Percentiles rank a stretch among this genome's conserved stretches.
Evolutionary conservation across 2,113 vertebrate species (phyloP).

Genomic region (Turdus rufiventris): DNA sequence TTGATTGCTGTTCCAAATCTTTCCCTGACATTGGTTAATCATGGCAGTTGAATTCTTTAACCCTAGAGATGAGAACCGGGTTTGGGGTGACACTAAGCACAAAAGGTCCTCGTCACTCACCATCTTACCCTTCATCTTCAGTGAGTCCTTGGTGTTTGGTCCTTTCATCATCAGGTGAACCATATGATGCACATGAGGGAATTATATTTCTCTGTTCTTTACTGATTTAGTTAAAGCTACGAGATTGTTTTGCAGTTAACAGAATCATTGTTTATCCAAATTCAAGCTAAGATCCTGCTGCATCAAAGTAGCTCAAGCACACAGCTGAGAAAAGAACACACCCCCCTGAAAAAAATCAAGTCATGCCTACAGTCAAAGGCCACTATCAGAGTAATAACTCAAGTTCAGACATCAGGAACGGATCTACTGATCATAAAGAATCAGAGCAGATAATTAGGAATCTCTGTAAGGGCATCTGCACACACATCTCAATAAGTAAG

Average conservation of each 20-base stretch:
- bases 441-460: background rate
- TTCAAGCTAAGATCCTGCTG: background rate
- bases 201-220: background rate
- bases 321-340: background rate
- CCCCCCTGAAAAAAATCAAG: rapidly evolving
- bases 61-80: background rate
- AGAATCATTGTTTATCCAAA: background rate
- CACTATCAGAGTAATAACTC: background rate
- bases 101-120: background rate
- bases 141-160: background rate
- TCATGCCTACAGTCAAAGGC: background rate
- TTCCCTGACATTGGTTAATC: background rate
- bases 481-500: background rate
- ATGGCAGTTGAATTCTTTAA: background rate
- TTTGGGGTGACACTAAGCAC: background rate
- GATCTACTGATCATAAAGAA: background rate
- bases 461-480: background rate
- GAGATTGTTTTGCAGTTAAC: background rate
- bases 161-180: background rate
- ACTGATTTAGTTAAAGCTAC: background rate
- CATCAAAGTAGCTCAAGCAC: background rate
- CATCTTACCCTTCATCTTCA: background rate
- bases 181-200: background rate
- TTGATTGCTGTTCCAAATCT: background rate
- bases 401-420: background rate